A percentile compares a stretch with the other conserved stretches of the same genome.
These are phyloP conservation scores for Antechinus flavipes DNA, from an alignment of 2,113 vertebrate species.

Conservation along the genomic window DNA sequence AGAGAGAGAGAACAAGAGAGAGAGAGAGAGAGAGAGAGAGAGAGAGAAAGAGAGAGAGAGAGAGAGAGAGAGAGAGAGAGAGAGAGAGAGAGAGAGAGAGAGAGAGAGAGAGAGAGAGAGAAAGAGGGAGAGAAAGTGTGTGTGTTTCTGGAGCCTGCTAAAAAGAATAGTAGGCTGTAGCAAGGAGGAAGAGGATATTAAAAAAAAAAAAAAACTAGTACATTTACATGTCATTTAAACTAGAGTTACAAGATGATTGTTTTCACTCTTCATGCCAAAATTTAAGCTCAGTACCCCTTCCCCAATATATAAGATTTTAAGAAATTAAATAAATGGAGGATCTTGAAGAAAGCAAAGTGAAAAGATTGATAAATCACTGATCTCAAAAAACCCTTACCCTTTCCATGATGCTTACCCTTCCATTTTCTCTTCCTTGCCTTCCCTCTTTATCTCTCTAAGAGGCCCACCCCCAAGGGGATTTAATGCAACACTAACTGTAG, in stretches of 20 bases:
- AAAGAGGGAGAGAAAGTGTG: too few species aligned
- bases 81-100: too few species aligned
- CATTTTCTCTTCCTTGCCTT: neutral
- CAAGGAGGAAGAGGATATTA: conserved; percentile 1
- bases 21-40: too few species aligned
- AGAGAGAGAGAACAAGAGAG: too few species aligned
- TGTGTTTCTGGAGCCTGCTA: conserved; percentile 9
- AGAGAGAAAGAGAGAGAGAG: too few species aligned
- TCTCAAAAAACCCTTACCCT: neutral
- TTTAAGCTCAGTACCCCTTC: conserved; percentile 14
- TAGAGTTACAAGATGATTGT: neutral
- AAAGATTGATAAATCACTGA: neutral
- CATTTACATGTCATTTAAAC: neutral
- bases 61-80: too few species aligned
- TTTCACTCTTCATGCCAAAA: conserved; percentile 44
- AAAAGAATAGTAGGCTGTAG: neutral
- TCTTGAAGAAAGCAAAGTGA: neutral
- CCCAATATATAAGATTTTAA: neutral
- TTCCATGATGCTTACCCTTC: neutral
- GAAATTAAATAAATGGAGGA: neutral
- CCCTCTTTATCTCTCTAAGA: neutral
- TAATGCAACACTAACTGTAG: conserved; percentile 10
- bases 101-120: too few species aligned
- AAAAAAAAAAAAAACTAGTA: neutral
- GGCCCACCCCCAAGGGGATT: neutral